Base-by-base conservation (phyloP, 1,140 invertebrate species). In the Cotesia chilonis region DNA sequence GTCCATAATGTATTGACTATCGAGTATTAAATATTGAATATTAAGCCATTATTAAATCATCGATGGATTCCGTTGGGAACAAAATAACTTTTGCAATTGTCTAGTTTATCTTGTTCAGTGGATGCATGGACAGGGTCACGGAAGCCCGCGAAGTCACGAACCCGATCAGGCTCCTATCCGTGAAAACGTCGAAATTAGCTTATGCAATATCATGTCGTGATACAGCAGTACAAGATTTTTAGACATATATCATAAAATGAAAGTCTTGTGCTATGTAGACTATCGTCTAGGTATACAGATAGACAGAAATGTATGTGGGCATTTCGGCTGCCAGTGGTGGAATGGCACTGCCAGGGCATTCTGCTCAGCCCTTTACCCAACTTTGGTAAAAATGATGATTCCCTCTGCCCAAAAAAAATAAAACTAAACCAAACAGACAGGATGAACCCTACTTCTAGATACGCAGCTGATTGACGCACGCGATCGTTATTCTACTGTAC, bases 401-500 rank as follows among this genome's bases (percentile, higher is more conserved):
- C 28, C 63, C 36, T 65, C 41, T 28, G 59, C 10, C n/a, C 5
- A 20, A 59, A 59, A 28, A 9, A 59, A 28, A 28, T 28, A 28
- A 28, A 59, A 20, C 9, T 20, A 59, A 28, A 59, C 59, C 10
- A 51, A 54, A 71, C 51, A n/a, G 63, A 52, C 37, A 10, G 10
- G 37, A 41, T 35, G 17, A 17, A 47, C 41, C 41, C 41, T 10
- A 7, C 20, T 35, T 20, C 28, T 47, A 36, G 57, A 51, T 69
- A 69, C 72, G 67, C 67, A 65, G 54, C 57, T 14, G 52, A 73
- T 38, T 12, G 66, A 73, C 66, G 72, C 72, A 73, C 67, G 72
- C 72, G 67, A 73, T 73, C 66, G 66, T 69, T 73, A 35, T n/a
- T 36, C 7, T 51, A 52, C 14, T 28, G 28, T 28, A 2, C 28